Evolutionary conservation across 2,113 vertebrate genomes (phyloP).

Genomic region (Lagopus leucura): DNA sequence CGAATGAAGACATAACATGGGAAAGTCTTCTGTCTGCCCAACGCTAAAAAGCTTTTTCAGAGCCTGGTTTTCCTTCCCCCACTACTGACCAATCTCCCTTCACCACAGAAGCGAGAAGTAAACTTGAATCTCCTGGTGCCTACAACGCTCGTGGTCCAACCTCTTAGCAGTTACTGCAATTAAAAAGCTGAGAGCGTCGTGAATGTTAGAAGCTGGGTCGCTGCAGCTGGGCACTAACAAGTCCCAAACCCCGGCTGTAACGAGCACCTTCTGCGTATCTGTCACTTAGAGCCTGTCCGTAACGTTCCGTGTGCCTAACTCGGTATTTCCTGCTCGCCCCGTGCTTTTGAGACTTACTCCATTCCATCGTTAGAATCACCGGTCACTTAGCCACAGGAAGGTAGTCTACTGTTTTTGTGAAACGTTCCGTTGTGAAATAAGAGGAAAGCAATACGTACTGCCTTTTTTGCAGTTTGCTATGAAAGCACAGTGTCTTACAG

Average conservation of each 20-base stretch:
- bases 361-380: constrained; percentile 75
- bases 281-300: constrained; percentile 70
- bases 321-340: constrained; percentile 78
- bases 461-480: constrained; percentile 73
- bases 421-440: constrained; percentile 74
- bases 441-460: constrained; percentile 67
- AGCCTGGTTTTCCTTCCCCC: not conserved
- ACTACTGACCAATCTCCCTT: constrained; percentile 47
- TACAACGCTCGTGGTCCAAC: constrained; percentile 69
- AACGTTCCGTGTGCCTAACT: constrained; percentile 67
- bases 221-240: constrained; percentile 63
- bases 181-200: constrained; percentile 43
- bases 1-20: not conserved
- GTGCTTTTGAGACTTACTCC: constrained; percentile 77
- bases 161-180: constrained; percentile 29
- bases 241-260: constrained; percentile 26
- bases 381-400: constrained; percentile 74
- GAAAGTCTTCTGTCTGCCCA: constrained; percentile 35
- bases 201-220: constrained; percentile 70
- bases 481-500: constrained; percentile 75
- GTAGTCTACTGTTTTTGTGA: constrained; percentile 73
- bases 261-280: constrained; percentile 59
- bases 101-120: constrained; percentile 31
- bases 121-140: constrained; percentile 79
- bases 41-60: constrained; percentile 13